Evolutionary conservation across 2,113 vertebrate genomes (phyloP).

Genomic region (Cheirogaleus medius): DNA sequence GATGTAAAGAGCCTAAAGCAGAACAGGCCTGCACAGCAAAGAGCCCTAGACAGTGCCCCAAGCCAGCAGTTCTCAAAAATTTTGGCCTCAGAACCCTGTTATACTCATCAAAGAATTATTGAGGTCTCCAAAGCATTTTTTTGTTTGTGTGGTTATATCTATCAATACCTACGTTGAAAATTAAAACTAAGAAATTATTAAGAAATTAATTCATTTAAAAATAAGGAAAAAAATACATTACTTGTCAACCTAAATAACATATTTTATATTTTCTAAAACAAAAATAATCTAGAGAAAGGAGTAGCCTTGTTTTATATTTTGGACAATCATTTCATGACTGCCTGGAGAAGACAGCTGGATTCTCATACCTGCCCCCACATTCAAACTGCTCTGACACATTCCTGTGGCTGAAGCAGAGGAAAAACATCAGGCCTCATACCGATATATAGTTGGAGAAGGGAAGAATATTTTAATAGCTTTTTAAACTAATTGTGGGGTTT

Average conservation of each 20-base stretch:
- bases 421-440: neutral
- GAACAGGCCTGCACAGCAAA: neutral
- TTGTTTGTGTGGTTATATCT: neutral
- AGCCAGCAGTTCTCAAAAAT: neutral
- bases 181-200: neutral
- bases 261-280: neutral
- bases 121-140: neutral
- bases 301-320: neutral
- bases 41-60: neutral
- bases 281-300: slow-evolving; percentile 4
- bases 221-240: neutral
- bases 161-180: neutral
- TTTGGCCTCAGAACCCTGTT: neutral
- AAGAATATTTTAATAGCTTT: neutral
- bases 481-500: neutral
- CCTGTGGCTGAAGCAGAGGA: neutral
- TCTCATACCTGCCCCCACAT: neutral
- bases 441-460: neutral
- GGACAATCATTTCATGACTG: neutral
- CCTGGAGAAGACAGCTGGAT: neutral
- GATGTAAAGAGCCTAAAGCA: neutral
- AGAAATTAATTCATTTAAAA: neutral
- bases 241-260: neutral
- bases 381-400: neutral
- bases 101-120: neutral